Evolutionary conservation across 2,113 vertebrate genomes (phyloP), one percentile per base, ranked within the genome.

Genomic region (Eptesicus fuscus): DNA sequence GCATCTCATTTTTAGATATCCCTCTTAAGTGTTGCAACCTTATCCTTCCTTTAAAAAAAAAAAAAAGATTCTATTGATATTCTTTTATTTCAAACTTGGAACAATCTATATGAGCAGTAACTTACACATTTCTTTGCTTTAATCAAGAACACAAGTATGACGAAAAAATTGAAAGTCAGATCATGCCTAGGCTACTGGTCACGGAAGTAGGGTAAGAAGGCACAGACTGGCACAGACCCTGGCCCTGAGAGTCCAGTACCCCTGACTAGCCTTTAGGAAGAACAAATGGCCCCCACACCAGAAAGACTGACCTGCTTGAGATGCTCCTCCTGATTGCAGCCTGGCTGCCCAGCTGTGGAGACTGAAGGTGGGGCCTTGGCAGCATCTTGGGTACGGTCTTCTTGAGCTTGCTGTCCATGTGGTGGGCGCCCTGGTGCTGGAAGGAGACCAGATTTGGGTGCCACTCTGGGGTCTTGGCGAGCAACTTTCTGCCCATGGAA

Each of bases 301-400:
- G 65, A 76, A 82, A 83, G 85, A 98, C 99, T 98, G 96, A 99
- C 99, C 98, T 99, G 99, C 97, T 99, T 99, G 59, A 99, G 98
- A 44, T 98, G 98, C 82, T 99, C 99, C 0, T 99, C 99, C 76
- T 98, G 98, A 83, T 98, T 98, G 99, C 99, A 99, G 96, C 97
- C 98, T 0, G 98, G 96, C 20, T 98, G 98, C 77, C 98, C 98
- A 3, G 98, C 98, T 0, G 98, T 93, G 0, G 98, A 98, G 6
- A 96, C 87, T 2, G 98, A 96, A 32, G 97, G 93, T 0, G 98
- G 98, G 14, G 98, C 98, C 7, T 95, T 97, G 23, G 98, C 78
- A 84, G 98, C 97, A 94, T 99, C 99, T 95, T 98, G 99, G 96
- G 98, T 98, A 10, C 98, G 98, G 96, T 99, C 99, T 92, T 99